Base-by-base conservation (phyloP, 2,797 vertebrate species). In the Clamator glandarius region DNA sequence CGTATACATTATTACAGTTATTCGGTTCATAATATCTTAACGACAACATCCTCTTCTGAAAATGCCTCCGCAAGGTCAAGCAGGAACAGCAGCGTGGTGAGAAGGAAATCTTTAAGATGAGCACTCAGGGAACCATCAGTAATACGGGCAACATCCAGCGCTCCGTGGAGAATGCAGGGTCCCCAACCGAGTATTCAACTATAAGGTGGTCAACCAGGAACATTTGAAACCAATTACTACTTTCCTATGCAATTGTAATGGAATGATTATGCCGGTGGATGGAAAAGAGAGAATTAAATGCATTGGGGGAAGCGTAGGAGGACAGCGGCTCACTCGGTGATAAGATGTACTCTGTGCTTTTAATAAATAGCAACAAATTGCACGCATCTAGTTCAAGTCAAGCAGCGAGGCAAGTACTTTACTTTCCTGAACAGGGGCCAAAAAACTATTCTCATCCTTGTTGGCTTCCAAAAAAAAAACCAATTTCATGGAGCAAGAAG, bases 301-400 rank as follows among this genome's bases (percentile, higher is more conserved):
- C 73, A 9, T 48, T 11, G 69, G 82, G 90, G 70, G 84, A 85
- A 87, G 95, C 24, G 86, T 95, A 89, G 95, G 96, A 96, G 95
- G 96, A 96, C 92, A 95, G 96, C 92, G 93, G 95, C 92, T 96
- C 88, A 24, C 86, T 92, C 78, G 4, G 84, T 33, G 88, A 89
- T 80, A 84, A 96, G 90, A 93, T 94, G 89, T 77, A 77, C 86
- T 87, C 75, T 48, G 42, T 64, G 84, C 92, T 94, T 93, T 95
- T 96, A 96, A 95, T 95, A 95, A 96, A 96, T 70, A 94, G 86
- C 92, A 95, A 96, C 92, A 95, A 95, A 96, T 89, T 80, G 81
- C 94, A 95, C 15, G 9, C 8, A 95, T 41, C 70, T 92, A 79
- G 93, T 67, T 87, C 6, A 77, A 95, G 83, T 57, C 62, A 52